Conservation (phyloP, 2,888 invertebrate species). For the Marronus borbonicus region DNA sequence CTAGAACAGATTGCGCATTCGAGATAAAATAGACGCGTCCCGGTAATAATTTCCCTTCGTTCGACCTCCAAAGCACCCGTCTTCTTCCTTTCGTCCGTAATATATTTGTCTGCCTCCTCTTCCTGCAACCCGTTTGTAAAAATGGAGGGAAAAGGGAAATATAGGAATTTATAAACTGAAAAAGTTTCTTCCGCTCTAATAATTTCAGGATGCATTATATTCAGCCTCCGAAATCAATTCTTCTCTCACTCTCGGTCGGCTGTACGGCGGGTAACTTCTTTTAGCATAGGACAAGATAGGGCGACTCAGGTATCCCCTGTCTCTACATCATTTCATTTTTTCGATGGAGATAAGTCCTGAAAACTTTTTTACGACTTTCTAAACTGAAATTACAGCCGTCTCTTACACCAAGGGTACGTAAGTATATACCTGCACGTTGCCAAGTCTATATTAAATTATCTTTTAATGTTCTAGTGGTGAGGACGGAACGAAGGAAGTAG, state of each 20-base stretch:
- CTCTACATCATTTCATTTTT: constrained; percentile 28
- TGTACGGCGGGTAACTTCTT: not conserved
- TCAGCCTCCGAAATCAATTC: constrained; percentile 31
- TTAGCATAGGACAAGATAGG: not conserved
- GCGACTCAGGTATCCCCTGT: not conserved
- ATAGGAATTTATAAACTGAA: constrained; percentile 48
- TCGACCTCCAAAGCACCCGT: not conserved
- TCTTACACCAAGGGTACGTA: too few relatives aligned
- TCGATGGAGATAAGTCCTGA: constrained; percentile 21
- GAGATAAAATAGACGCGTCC: constrained; percentile 48
- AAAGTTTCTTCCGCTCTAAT: constrained; percentile 45
- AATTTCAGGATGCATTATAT: constrained; percentile 34
- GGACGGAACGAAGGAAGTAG: not conserved
- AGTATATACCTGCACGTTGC: not conserved
- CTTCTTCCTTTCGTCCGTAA: not conserved
- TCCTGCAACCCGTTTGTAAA: not conserved
- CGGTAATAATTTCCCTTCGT: constrained; percentile 29
- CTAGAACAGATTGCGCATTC: constrained; percentile 50
- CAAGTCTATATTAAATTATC: constrained; percentile 32
- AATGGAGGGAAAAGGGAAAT: not conserved
- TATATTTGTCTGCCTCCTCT: not conserved
- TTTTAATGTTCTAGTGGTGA: constrained; percentile 20
- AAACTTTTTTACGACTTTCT: constrained; percentile 40
- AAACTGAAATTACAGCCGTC: constrained; percentile 25
- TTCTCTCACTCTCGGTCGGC: not conserved